A percentile compares a stretch with the other conserved stretches of the same genome.
phyloP scores from a whole-genome alignment of 2,113 vertebrate species.

The Plecturocebus donacophilus region DNA sequence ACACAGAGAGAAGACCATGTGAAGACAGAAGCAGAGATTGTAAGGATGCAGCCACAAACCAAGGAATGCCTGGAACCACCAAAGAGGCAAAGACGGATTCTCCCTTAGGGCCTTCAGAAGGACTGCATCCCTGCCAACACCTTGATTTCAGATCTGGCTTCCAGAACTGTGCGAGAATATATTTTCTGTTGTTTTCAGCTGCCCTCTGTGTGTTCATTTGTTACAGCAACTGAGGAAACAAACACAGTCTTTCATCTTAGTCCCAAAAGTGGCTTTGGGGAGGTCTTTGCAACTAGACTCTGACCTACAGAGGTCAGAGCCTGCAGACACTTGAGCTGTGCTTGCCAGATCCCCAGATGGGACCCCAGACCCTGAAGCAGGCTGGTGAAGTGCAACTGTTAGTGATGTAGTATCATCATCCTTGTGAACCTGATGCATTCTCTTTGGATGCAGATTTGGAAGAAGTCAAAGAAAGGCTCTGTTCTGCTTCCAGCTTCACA shows the following conservation, averaged over 20 bases:
- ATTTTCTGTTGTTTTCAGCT: neutral
- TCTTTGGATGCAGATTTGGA: neutral
- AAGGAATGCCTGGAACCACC: neutral
- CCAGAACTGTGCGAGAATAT: neutral
- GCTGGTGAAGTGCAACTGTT: neutral
- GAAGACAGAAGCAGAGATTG: neutral
- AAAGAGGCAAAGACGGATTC: neutral
- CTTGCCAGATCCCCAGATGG: neutral
- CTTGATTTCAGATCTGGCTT: neutral
- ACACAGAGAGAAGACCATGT: neutral
- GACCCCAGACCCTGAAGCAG: neutral
- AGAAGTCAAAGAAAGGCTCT: conserved; percentile 5
- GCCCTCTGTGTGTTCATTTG: neutral
- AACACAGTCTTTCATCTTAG: neutral
- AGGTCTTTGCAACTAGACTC: neutral
- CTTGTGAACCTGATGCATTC: neutral
- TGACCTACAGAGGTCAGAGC: neutral
- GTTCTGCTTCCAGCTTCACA: neutral
- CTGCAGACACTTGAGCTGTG: neutral
- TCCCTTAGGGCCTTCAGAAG: neutral
- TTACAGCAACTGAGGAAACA: neutral
- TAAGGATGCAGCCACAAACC: neutral
- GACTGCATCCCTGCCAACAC: neutral
- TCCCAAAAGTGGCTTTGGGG: neutral
- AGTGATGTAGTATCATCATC: neutral